Conservation (phyloP, 2,888 invertebrate genomes). For the Tetragonisca angustula region DNA sequence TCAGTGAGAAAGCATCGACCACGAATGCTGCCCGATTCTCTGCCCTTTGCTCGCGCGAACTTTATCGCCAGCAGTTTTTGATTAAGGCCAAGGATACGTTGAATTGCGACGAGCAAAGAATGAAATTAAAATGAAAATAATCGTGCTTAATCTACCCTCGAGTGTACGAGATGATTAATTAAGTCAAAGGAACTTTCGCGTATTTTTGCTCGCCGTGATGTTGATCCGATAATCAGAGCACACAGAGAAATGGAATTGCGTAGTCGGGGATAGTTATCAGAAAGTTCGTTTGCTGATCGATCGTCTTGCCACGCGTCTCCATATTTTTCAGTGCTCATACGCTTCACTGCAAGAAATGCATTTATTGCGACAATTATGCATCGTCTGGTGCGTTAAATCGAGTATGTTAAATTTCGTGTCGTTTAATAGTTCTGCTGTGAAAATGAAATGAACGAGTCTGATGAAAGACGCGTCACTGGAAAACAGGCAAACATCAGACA, state of each 20-base stretch:
- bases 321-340: too few species aligned
- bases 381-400: too few species aligned
- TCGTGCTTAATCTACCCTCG: background rate
- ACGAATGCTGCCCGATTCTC: slow-evolving; percentile 14
- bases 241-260: background rate
- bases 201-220: background rate
- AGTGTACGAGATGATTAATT: slow-evolving; percentile 14
- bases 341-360: too few species aligned
- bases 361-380: too few species aligned
- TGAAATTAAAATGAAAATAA: too few species aligned
- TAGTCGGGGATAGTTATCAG: background rate
- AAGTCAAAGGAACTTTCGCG: background rate
- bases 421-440: too few species aligned
- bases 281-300: background rate
- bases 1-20: background rate
- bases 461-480: too few species aligned
- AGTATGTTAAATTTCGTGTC: too few species aligned
- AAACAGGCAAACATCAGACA: too few species aligned
- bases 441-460: too few species aligned
- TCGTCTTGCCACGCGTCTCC: background rate
- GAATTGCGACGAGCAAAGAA: too few species aligned
- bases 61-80: background rate
- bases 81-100: background rate
- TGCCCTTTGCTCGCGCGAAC: too few species aligned
- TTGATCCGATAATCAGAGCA: background rate